Conservation (phyloP, 2,113 vertebrate genomes). For the Urocitellus parryii region DNA sequence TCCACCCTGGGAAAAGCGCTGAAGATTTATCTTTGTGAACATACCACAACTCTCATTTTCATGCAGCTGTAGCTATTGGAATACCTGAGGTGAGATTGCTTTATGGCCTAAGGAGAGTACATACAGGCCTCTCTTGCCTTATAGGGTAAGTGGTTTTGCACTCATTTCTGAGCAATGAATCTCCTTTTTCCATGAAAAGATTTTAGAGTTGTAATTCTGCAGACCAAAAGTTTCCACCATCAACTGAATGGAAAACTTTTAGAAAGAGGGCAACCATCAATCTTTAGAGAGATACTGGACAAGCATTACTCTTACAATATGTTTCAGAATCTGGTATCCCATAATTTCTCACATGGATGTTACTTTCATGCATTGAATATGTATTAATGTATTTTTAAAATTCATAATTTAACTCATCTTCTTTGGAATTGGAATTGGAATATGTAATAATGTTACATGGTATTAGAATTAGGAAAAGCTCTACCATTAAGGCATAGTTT, state of each 20-base stretch:
- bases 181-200: conserved; percentile 31
- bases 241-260: conserved; percentile 25
- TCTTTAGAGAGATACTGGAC: background rate
- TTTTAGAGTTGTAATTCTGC: conserved; percentile 8
- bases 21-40: conserved; percentile 53
- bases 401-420: background rate
- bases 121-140: background rate
- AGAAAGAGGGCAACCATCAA: conserved; percentile 21
- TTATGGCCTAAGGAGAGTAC: conserved; percentile 33
- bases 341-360: background rate
- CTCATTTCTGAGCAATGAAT: conserved; percentile 61
- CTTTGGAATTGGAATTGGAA: background rate
- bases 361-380: conserved; percentile 2
- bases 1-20: background rate
- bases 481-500: background rate
- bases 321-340: background rate
- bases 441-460: background rate
- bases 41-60: background rate
- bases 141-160: background rate
- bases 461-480: background rate
- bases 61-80: background rate
- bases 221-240: conserved; percentile 25
- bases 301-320: background rate
- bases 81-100: background rate
- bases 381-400: background rate